Evolutionary conservation across 2,797 vertebrate genomes (phyloP), one percentile per base, ranked within the genome.

Genomic region (Crenuchus spilurus): DNA sequence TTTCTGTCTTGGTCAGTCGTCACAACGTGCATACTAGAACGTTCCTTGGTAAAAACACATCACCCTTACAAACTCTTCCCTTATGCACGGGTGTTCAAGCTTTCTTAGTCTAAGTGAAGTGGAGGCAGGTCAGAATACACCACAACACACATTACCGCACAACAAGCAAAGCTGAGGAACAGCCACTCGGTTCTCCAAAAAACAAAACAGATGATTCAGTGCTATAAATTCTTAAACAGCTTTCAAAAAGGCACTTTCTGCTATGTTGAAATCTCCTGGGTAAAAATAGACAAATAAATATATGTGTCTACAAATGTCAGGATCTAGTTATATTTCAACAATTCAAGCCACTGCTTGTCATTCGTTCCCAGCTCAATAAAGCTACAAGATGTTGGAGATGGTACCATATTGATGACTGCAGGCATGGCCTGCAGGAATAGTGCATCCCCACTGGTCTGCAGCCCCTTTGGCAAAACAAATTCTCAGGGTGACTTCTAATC

Each of bases 1-100:
- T 60, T 83, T 63, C 58, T 64, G 81, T 72, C 75, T 72, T 79
- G 37, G 49, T 72, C 72, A 76, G 60, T 72, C 70, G 33, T 46
- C 63, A 58, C 72, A 14, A 68, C 76, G 72, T 58, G 42, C 48
- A 61, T 76, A 75, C 69, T 57, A 80, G 67, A 75, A 70, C 54
- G 63, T 2, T 48, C 37, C 49, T 61, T 13, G 26, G 14, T 28
- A 16, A 67, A 74, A 67, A 48, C 2, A 54, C 26, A 18, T 51
- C 31, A 18, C 20, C 5, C 52, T n/a, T 7, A 30, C 52, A 30
- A 30, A 55, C 52, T 54, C 26, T 54, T 30, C 26, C 26, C 26
- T 55, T 55, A n/a, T 4, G 31, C 33, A 58, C 20, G n/a, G 31
- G 55, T 22, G 31, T 37, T 33, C 4, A 60, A 37, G 48, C 28